Conservation (phyloP, 2,797 vertebrate species). For the Phrynocephalus forsythii region DNA sequence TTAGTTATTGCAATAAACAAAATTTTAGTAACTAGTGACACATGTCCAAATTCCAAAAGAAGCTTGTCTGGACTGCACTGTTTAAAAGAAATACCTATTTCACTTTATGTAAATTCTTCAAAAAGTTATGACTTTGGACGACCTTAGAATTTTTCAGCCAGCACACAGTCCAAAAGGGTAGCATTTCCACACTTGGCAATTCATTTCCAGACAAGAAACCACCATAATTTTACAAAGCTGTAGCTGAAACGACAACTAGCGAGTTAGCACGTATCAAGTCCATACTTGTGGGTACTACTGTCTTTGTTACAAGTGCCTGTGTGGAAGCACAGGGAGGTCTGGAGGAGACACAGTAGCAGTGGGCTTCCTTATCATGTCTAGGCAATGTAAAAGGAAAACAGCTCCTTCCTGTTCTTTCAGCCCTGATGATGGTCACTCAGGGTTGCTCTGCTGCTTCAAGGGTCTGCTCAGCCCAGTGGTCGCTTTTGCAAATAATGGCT, state of each 20-base stretch:
- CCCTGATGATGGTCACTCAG: slow-evolving; percentile 49
- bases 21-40: not conserved
- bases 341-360: not conserved
- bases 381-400: slow-evolving; percentile 48
- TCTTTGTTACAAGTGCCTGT: not conserved
- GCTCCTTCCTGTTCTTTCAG: slow-evolving; percentile 76
- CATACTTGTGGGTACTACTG: too few species aligned
- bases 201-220: not conserved
- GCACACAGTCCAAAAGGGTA: too few species aligned
- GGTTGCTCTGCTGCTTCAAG: slow-evolving; percentile 69
- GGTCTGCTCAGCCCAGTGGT: slow-evolving; percentile 66
- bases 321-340: not conserved
- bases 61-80: not conserved
- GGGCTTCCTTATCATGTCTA: not conserved
- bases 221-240: not conserved
- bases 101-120: not conserved
- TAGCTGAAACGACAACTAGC: not conserved
- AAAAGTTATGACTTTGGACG: not conserved
- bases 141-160: not conserved
- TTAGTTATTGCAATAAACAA: not conserved
- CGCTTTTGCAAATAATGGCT: slow-evolving; percentile 82
- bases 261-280: not conserved
- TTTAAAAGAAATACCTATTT: not conserved
- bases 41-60: not conserved
- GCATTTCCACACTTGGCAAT: too few species aligned